Evolutionary conservation across 2,888 invertebrate genomes (phyloP).

Genomic region (Fragum whitleyi): DNA sequence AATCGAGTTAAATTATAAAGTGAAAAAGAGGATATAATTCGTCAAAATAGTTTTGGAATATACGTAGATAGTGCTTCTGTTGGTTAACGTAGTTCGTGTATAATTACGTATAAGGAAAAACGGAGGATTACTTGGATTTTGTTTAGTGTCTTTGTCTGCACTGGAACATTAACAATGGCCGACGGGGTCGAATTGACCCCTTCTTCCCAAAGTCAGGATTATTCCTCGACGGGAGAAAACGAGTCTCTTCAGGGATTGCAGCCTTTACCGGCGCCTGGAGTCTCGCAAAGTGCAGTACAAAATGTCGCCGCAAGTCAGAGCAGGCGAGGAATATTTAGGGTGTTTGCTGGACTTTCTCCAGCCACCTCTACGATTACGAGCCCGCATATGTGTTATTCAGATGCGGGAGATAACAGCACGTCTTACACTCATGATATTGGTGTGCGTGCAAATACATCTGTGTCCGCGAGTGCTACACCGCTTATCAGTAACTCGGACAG

Average conservation of each 20-base stretch:
- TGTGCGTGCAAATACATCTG: neutral
- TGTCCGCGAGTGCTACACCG: neutral
- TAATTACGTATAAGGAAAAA: too few species aligned
- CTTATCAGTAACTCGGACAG: neutral
- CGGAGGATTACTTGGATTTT: too few species aligned
- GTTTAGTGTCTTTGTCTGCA: too few species aligned
- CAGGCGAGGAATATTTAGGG: neutral
- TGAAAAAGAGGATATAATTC: too few species aligned
- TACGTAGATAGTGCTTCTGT: too few species aligned
- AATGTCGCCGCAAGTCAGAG: neutral
- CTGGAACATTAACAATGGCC: too few species aligned
- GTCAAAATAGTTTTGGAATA: too few species aligned
- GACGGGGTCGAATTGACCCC: neutral
- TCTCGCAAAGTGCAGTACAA: neutral
- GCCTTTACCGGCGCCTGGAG: constrained; percentile 3
- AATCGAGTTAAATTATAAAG: too few species aligned
- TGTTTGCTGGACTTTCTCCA: constrained; percentile 8
- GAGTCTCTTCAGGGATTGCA: constrained; percentile 13
- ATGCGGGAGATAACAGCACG: neutral
- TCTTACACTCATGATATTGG: neutral
- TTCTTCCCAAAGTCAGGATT: neutral
- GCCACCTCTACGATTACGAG: neutral
- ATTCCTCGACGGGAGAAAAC: neutral
- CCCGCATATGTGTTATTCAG: neutral
- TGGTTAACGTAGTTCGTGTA: too few species aligned